Percentiles rank a stretch among this genome's conserved stretches.
These are phyloP conservation scores for Homarus gammarus DNA, from an alignment of 2,888 invertebrate species.

Conservation along the genomic window DNA sequence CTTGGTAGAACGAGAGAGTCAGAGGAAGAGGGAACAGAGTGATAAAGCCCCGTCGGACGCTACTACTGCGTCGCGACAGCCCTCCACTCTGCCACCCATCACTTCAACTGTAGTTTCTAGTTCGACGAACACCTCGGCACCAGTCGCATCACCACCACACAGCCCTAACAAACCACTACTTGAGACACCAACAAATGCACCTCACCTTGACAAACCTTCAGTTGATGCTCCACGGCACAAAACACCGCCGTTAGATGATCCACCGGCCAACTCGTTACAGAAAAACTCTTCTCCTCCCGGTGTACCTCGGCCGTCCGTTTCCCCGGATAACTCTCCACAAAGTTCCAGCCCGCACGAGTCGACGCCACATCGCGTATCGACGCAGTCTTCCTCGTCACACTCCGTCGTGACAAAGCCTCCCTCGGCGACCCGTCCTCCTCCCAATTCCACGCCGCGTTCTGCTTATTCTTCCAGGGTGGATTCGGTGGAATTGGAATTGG, in stretches of 20 bases:
- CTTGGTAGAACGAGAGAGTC: not conserved
- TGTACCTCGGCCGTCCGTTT: not conserved
- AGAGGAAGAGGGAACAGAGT: not conserved
- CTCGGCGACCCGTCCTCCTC: not conserved
- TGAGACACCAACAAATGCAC: not conserved
- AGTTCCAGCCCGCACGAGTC: not conserved
- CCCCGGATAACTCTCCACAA: not conserved
- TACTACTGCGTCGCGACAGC: not conserved
- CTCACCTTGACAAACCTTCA: not conserved
- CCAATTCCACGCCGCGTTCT: conserved; percentile 4
- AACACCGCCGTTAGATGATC: not conserved
- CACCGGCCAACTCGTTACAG: not conserved
- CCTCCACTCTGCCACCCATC: not conserved
- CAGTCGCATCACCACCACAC: not conserved
- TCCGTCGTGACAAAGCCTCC: not conserved
- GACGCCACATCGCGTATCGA: not conserved
- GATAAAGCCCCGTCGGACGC: not conserved
- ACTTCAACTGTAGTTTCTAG: not conserved
- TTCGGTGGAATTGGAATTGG: conserved; percentile 63
- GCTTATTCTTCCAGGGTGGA: conserved; percentile 39
- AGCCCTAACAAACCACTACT: not conserved
- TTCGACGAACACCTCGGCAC: not conserved
- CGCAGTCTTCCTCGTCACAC: conserved; percentile 16
- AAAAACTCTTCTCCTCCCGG: not conserved
- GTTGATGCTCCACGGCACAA: not conserved